phyloP scores from a whole-genome alignment of 1,140 invertebrate genomes.

The Tetramorium alpestre region DNA sequence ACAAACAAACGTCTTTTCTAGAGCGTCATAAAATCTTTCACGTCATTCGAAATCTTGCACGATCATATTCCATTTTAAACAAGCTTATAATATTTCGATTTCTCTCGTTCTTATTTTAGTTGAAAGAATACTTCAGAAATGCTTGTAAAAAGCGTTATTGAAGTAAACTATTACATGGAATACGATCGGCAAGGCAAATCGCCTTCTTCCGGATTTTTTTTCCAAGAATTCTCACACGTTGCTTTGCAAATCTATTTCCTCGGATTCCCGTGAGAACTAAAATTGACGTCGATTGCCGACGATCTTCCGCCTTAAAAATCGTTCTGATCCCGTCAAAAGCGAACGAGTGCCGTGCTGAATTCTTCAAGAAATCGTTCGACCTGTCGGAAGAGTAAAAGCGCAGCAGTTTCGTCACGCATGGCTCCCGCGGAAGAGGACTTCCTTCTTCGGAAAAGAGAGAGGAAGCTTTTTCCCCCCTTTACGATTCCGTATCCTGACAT shows the following conservation, averaged over 20 bases:
- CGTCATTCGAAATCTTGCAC: background rate
- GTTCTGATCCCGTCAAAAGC: conserved; percentile 16
- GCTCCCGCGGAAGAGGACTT: conserved; percentile 60
- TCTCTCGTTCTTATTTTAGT: background rate
- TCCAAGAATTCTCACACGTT: background rate
- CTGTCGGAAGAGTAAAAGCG: conserved; percentile 36
- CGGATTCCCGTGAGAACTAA: background rate
- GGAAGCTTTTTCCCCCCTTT: conserved; percentile 70
- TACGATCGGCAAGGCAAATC: background rate
- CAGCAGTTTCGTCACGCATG: conserved; percentile 72
- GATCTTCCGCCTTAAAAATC: background rate
- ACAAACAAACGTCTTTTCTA: background rate
- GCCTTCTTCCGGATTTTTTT: background rate
- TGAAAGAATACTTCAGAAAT: background rate
- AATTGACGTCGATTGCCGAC: conserved; percentile 1
- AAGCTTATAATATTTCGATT: background rate
- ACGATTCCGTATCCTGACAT: conserved; percentile 74
- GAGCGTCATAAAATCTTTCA: background rate
- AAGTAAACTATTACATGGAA: background rate
- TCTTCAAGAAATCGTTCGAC: conserved; percentile 31
- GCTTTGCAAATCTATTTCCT: background rate
- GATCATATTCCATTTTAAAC: background rate
- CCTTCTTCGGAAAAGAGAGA: conserved; percentile 62
- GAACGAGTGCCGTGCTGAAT: background rate
- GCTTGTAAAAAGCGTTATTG: conserved; percentile 1